These are phyloP conservation scores for Osedax frankpressi DNA, from an alignment of 2,888 invertebrate genomes.

Conservation along the genomic window DNA sequence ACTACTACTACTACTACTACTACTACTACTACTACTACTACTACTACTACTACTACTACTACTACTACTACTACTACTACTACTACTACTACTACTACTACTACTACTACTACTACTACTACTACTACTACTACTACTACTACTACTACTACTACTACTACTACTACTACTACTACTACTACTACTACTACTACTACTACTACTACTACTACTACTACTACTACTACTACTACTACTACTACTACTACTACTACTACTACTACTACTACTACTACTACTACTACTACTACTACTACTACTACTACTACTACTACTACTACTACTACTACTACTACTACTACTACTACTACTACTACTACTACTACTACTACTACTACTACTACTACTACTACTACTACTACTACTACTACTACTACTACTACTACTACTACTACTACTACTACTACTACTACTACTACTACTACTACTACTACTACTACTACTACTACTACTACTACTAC, in stretches of 20 bases:
- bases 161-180: slow-evolving; percentile 12
- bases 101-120: slow-evolving; percentile 6
- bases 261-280: slow-evolving; percentile 3
- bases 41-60: slow-evolving; percentile 12
- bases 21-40: background rate
- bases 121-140: slow-evolving; percentile 11
- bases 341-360: background rate
- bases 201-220: background rate
- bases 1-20: slow-evolving; percentile 3
- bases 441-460: background rate
- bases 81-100: slow-evolving; percentile 10
- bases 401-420: background rate
- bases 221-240: slow-evolving; percentile 3
- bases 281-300: background rate
- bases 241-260: slow-evolving; percentile 10
- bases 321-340: slow-evolving; percentile 4
- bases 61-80: slow-evolving; percentile 12
- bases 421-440: background rate
- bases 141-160: slow-evolving; percentile 12
- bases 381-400: background rate
- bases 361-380: background rate
- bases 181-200: slow-evolving; percentile 9
- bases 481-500: background rate
- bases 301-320: slow-evolving; percentile 6
- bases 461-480: background rate